Evolutionary conservation across 2,797 vertebrate species (phyloP).

Genomic region (Toxotes lorentzi): DNA sequence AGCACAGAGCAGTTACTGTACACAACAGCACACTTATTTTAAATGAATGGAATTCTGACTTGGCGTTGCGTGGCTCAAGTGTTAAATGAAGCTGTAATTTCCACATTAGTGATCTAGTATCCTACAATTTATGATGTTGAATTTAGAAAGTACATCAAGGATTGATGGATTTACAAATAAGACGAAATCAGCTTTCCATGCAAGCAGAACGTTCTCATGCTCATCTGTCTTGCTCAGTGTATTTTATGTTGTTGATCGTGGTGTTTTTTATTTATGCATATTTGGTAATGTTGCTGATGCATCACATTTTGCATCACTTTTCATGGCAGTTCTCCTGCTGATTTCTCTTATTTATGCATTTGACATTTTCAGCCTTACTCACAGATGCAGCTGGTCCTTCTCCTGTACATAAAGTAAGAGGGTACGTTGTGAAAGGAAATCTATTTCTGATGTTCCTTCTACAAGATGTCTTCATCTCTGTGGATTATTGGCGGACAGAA

Average conservation of each 20-base stretch:
- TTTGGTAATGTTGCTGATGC: not conserved
- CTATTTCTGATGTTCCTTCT: not conserved
- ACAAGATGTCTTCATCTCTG: not conserved
- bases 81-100: not conserved
- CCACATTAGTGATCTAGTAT: too few relatives aligned
- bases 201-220: not conserved
- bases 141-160: not conserved
- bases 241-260: not conserved
- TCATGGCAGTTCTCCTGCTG: not conserved
- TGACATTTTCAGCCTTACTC: not conserved
- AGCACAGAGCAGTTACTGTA: not conserved
- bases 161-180: not conserved
- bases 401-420: not conserved
- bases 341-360: not conserved
- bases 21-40: not conserved
- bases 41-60: not conserved
- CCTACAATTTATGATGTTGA: too few relatives aligned
- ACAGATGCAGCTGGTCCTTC: not conserved
- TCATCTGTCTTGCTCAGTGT: not conserved
- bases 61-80: not conserved
- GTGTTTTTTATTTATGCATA: not conserved
- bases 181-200: not conserved
- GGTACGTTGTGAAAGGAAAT: not conserved
- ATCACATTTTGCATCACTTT: not conserved
- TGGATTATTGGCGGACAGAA: not conserved